Evolutionary conservation across 2,113 vertebrate species (phyloP), one percentile per base, ranked within the genome.

Genomic region (Phalacrocorax aristotelis): DNA sequence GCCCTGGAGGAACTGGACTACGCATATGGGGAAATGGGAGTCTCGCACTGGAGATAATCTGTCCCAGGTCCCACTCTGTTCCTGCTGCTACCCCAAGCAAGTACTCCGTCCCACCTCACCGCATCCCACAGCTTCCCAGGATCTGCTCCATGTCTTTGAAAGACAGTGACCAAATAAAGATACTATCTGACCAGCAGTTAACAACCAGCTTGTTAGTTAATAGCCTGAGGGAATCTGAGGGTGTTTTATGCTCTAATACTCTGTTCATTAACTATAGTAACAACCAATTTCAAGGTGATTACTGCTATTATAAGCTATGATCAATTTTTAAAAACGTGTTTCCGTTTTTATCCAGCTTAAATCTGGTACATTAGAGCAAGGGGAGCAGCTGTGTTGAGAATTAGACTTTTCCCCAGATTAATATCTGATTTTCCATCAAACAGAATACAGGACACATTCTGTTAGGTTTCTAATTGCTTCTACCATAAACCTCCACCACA

Each of bases 211-310:
- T 95, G 96, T 97, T 95, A 97, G 95, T 95, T 97, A 97, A 98
- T 83, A 94, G 92, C 95, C 97, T 96, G 83, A 95, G 96, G 97
- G 97, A 98, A 96, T 93, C 91, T 36, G 66, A 90, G 51, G 91
- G 94, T 36, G 30, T 85, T 97, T 97, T 97, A 91, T 87, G 87
- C 84, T 97, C 95, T 97, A 90, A 94, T 96, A 97, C 90, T 97
- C 95, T 82, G 95, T 95, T 98, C 97, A 98, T 98, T 97, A 97
- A 97, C 97, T 97, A 85, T 81, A 97, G 96, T 97, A 98, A 98
- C 98, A 98, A 98, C 97, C 94, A 98, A 98, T 98, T 98, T 98
- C 96, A 97, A 98, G 97, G 97, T 98, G 97, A 98, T 98, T 98
- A 98, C 98, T 98, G 97, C 96, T 97, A 97, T 98, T 98, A 96